Percentiles rank a stretch among this genome's conserved stretches.
Conservation (phyloP, 2,888 invertebrate species). For the Ceraclea dissimilis region DNA sequence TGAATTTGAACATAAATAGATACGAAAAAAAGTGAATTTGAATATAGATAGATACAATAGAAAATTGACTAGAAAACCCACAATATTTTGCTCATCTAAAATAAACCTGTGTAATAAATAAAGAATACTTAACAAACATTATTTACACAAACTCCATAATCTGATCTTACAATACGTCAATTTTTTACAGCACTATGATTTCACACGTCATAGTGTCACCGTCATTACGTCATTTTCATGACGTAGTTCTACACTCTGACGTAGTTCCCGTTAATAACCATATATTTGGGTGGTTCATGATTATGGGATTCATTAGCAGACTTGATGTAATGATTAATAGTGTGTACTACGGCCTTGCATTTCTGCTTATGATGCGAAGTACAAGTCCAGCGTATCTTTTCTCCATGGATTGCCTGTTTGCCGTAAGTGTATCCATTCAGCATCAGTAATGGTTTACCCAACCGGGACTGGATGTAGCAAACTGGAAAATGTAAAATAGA, state of each 20-base stretch:
- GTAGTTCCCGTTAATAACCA: neutral
- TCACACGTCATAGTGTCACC: neutral
- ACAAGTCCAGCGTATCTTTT: neutral
- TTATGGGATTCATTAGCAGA: neutral
- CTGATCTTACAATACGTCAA: too few species aligned
- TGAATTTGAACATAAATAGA: too few species aligned
- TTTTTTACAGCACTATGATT: too few species aligned
- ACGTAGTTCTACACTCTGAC: neutral
- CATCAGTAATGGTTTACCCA: neutral
- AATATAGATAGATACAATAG: too few species aligned
- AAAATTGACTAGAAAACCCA: too few species aligned
- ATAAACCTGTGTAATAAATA: neutral
- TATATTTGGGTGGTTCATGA: neutral
- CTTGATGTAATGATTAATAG: neutral
- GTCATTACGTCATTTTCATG: neutral
- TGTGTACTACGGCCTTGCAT: neutral
- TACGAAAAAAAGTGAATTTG: too few species aligned
- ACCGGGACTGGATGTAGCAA: neutral
- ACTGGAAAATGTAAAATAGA: neutral
- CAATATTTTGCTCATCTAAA: too few species aligned
- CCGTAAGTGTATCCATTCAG: neutral
- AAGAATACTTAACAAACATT: too few species aligned
- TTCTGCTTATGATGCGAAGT: neutral
- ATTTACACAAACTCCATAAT: too few species aligned
- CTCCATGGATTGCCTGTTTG: neutral